These are phyloP conservation scores for Geodia barretti DNA, from an alignment of 37 sponge, comb jelly and placozoan species.

Conservation along the genomic window DNA sequence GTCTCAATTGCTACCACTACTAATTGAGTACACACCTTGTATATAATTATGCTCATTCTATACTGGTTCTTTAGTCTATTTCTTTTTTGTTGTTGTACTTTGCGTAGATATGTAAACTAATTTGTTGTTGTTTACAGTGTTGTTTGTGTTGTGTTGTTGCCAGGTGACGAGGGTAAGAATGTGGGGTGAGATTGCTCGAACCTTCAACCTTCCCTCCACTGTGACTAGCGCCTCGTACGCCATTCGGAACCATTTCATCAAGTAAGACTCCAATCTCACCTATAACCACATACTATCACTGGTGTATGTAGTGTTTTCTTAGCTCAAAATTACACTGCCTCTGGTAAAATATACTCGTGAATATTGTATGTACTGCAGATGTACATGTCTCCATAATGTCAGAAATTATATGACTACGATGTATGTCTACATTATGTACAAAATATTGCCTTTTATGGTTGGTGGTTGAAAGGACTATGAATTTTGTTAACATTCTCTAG, in stretches of 20 bases:
- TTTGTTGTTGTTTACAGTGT: not conserved
- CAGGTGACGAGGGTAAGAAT: constrained; percentile 30
- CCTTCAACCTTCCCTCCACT: constrained; percentile 52
- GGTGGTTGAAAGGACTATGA: no score
- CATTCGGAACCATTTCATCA: constrained; percentile 54
- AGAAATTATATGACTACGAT: no score
- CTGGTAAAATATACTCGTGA: not conserved
- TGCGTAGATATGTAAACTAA: not conserved
- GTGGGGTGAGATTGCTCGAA: constrained; percentile 71
- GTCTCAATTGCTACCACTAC: no score
- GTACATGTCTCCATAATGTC: no score
- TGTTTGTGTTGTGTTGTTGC: not conserved
- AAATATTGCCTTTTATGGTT: not conserved
- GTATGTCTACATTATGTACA: no score
- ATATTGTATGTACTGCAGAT: not conserved
- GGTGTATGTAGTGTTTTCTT: not conserved
- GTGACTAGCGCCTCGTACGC: constrained; percentile 73
- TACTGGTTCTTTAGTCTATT: no score
- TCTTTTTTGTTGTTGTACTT: not conserved
- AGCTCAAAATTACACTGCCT: not conserved
- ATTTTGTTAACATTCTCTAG: no score
- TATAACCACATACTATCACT: no score
- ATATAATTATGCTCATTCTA: no score
- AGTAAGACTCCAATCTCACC: constrained; percentile 28
- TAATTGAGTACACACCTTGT: no score